Evolutionary conservation across 2,888 invertebrate species (phyloP).

Genomic region (Eupithecia vulgata): DNA sequence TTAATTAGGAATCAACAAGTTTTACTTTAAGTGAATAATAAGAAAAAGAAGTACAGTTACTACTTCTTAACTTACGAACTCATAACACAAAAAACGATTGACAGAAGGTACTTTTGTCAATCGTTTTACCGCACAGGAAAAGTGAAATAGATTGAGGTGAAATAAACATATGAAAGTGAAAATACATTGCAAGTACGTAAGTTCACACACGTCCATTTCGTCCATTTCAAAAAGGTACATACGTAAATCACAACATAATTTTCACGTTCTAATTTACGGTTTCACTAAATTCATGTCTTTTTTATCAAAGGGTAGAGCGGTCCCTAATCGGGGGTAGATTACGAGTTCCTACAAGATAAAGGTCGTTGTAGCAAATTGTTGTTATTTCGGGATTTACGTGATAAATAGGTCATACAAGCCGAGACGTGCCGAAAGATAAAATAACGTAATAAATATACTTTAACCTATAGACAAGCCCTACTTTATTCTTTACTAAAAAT

Average conservation of each 20-base stretch:
- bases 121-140: no score
- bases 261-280: neutral
- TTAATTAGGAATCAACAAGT: neutral
- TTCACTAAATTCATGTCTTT: neutral
- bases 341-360: conserved; percentile 1
- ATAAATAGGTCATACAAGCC: neutral
- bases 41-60: neutral
- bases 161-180: no score
- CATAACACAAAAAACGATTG: neutral
- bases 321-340: neutral
- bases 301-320: neutral
- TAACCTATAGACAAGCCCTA: neutral
- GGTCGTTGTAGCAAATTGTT: conserved; percentile 6
- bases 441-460: neutral
- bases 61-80: no score
- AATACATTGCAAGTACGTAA: no score
- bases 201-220: no score
- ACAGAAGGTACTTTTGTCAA: no score
- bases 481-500: no score
- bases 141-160: no score
- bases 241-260: no score
- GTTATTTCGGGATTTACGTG: neutral
- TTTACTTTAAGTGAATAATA: neutral
- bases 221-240: no score
- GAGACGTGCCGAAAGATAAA: neutral